These are phyloP conservation scores for Scaptodrosophila latifasciaeformis DNA, from an alignment of 2,888 invertebrate genomes.

Conservation along the genomic window DNA sequence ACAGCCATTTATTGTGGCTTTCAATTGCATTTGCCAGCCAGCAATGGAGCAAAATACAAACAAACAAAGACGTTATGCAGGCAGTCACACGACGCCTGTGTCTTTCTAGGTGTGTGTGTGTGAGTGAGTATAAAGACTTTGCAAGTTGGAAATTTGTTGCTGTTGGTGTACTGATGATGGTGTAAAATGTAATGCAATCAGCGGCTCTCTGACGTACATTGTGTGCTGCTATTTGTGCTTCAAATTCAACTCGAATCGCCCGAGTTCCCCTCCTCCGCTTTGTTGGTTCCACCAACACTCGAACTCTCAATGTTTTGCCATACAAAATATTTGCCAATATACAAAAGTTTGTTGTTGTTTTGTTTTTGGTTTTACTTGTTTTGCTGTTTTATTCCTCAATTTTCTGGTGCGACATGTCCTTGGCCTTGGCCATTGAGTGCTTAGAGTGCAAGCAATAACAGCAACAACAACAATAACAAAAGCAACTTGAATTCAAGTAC, in stretches of 20 bases:
- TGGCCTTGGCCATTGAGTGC: constrained; percentile 49
- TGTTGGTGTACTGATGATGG: background rate
- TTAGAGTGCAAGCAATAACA: constrained; percentile 12
- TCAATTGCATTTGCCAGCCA: constrained; percentile 34
- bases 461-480: constrained; percentile 14
- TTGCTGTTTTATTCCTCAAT: constrained; percentile 7
- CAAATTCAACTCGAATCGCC: too few relatives aligned
- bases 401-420: constrained; percentile 43
- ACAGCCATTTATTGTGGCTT: constrained; percentile 53
- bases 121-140: background rate
- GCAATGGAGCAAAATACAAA: constrained; percentile 16
- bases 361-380: too few relatives aligned
- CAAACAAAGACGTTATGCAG: constrained; percentile 14
- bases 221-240: constrained; percentile 2
- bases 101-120: background rate
- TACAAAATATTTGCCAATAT: constrained; percentile 39
- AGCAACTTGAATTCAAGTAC: constrained; percentile 22
- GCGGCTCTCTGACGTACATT: background rate
- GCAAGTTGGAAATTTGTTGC: background rate
- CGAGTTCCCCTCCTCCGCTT: background rate
- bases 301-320: constrained; percentile 17
- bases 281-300: constrained; percentile 5
- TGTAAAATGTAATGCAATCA: constrained; percentile 40
- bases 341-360: too few relatives aligned
- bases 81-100: too few relatives aligned